Evolutionary conservation across 1,140 invertebrate genomes (phyloP).

Genomic region (Asobara japonica): DNA sequence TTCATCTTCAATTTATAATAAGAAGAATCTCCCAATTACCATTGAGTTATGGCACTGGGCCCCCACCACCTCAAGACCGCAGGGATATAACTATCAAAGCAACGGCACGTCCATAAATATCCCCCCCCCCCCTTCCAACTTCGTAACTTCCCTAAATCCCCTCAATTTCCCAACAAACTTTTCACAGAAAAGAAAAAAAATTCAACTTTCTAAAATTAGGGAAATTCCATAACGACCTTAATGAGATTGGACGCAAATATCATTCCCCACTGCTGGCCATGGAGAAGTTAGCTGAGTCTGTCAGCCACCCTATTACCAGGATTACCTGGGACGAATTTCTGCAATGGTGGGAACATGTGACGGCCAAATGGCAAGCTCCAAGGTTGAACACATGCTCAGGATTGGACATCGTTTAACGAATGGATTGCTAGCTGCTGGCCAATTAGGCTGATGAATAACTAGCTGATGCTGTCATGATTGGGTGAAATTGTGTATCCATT

Average conservation of each 20-base stretch:
- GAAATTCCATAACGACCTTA: slow-evolving; percentile 37
- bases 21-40: background rate
- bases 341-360: slow-evolving; percentile 69
- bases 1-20: background rate
- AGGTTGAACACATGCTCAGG: slow-evolving; percentile 46
- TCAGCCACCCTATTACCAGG: slow-evolving; percentile 57
- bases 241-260: slow-evolving; percentile 63
- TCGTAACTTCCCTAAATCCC: background rate
- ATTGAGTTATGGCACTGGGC: background rate
- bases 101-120: background rate
- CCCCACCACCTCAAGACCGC: background rate
- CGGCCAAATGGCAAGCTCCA: slow-evolving; percentile 54
- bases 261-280: slow-evolving; percentile 73
- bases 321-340: slow-evolving; percentile 43
- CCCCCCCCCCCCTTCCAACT: background rate
- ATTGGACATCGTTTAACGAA: slow-evolving; percentile 65
- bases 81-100: slow-evolving; percentile 4
- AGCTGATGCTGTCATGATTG: too few species aligned
- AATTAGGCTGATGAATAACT: too few species aligned
- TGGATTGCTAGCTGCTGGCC: slow-evolving; percentile 47
- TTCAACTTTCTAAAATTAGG: background rate
- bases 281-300: slow-evolving; percentile 73
- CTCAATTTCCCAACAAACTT: background rate
- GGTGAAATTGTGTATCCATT: too few species aligned
- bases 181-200: background rate